Conservation (phyloP, 2,888 invertebrate species). For the Pocota personata region DNA sequence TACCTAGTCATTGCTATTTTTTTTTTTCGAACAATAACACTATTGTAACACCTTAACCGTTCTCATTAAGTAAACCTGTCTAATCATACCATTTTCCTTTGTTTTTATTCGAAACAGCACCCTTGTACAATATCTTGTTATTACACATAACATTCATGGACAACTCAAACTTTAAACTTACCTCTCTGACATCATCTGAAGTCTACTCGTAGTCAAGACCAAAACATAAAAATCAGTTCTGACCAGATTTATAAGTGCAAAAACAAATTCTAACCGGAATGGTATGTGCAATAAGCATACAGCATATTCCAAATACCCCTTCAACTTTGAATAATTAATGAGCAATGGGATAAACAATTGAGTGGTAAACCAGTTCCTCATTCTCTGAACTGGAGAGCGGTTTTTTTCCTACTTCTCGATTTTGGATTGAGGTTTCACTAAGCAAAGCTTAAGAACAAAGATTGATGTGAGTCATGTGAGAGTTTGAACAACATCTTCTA, state of each 20-base stretch:
- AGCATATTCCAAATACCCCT: background rate
- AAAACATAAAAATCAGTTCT: background rate
- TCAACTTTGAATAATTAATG: background rate
- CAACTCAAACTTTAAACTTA: background rate
- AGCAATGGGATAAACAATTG: conserved; percentile 1
- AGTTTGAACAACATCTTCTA: background rate
- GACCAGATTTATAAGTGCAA: background rate
- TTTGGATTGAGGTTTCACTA: background rate
- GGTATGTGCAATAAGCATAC: background rate
- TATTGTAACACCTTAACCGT: background rate
- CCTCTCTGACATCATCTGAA: conserved; percentile 16
- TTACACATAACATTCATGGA: background rate
- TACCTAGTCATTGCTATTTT: background rate
- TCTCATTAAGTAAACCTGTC: background rate
- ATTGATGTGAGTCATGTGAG: background rate
- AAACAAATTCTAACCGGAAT: conserved; percentile 14
- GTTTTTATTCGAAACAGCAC: background rate
- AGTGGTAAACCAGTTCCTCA: background rate
- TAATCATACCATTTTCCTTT: background rate
- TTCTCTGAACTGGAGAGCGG: background rate
- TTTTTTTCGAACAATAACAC: background rate
- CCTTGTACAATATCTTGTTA: background rate
- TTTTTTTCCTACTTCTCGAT: background rate
- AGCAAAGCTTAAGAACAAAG: background rate
- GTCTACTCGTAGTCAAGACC: background rate